Base-by-base conservation (phyloP, 1,140 invertebrate genomes). In the Trichogramma pretiosum region DNA sequence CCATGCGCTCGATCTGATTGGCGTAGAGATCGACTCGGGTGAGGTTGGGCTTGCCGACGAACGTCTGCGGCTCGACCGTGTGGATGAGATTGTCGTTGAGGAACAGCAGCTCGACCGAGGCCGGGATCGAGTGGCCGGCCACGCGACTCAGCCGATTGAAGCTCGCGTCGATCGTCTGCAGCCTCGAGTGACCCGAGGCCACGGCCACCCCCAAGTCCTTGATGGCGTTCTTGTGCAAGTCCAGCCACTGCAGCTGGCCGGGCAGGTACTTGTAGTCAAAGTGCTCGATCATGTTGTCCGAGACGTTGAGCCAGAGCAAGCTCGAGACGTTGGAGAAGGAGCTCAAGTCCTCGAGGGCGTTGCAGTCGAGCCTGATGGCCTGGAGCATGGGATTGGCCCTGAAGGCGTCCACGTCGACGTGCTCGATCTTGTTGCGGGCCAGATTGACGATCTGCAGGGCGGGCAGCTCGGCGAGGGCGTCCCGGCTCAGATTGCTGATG, bases 221-320 rank as follows among this genome's bases (percentile, higher is more conserved):
- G 43, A 90, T 85, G 46, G 78, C 76, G 64, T 92, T 91, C 55
- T 82, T 82, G 61, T 89, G 86, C 32, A 91, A 72, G 65, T 90
- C 87, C 51, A 92, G 65, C 84, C 85, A 88, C 61, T 85, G 82
- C 2, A 91, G 72, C 59, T 79, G 81, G 33, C 75, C 72, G 1
- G 88, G 88, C 42, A 92, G 75, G 54, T 87, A 79, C 26, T 79
- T 76, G 61, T 89, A 91, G 62, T 89, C 86, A 62, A 91, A 89
- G 74, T 81, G 80, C 14, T 81, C 78, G 55, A 91, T 75, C 62
- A 79, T 76, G 67, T 92, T 92, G 68, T 87, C 85, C 10, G 85
- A 88, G 48, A 90, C 77, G 74, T 91, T 91, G 11, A 91, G 64
- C 84, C 85, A 89, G 46, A 86, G 69, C 39, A 91, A 70, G 50